Base-by-base conservation (phyloP, 2,888 invertebrate species). In the Lymantria dispar region DNA sequence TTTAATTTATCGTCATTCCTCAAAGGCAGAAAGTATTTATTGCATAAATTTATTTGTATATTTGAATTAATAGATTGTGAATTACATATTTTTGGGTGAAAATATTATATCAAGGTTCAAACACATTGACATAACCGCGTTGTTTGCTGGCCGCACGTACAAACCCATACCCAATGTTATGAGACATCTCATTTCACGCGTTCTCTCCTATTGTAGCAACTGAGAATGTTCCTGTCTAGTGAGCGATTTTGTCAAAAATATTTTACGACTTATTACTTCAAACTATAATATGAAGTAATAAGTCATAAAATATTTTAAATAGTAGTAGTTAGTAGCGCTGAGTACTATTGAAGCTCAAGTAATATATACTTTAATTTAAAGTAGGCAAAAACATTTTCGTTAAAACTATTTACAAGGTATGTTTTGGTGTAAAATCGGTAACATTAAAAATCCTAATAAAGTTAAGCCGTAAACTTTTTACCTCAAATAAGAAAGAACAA, bases 101-200 rank as follows among this genome's bases (percentile, higher is more conserved):
- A 38, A 38, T 12, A 38, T n/a, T 38, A 38, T 38, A 38, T 11
- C n/a, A 8, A 42, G 51, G 33, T 49, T 57, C 57, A 43, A 67
- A 64, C 9, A 42, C 58, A 3, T 0, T 30, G 54, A 44, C 55
- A 31, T 57, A 40, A 72, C 52, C 51, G 61, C 13, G 62, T 49
- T 41, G 43, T 31, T 48, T 43, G 30, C 47, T 47, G 43, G 47
- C 58, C 62, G 63, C 60, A 52, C 62, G 31, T 57, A 64, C 60
- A 47, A 57, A 55, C 54, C 67, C 66, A 64, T 70, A 63, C 58
- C 64, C 76, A 62, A 62, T 75, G 80, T 87, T 87, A 87, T 86
- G 87, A 87, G 84, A 89, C 85, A 83, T 85, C 85, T 88, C 87
- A 88, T 88, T 88, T 86, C 78, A 85, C 77, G 76, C 85, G 82